Conservation (phyloP, 2,888 invertebrate species). For the Gnatocerus cornutus region DNA sequence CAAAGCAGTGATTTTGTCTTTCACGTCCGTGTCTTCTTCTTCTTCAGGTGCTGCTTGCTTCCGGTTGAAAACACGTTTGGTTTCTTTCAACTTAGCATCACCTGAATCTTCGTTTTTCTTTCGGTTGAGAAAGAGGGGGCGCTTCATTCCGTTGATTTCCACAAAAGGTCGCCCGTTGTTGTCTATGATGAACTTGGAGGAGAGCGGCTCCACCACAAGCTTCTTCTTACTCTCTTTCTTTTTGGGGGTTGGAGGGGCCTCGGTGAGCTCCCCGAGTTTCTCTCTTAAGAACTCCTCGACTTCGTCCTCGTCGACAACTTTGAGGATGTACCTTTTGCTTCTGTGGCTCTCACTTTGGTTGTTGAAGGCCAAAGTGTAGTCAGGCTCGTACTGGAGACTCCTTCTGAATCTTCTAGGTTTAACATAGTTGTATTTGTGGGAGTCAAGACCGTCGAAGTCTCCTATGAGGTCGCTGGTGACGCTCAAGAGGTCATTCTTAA, state of each 20-base stretch:
- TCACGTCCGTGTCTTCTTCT: constrained; percentile 47
- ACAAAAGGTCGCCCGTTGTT: constrained; percentile 64
- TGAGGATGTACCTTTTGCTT: constrained; percentile 1
- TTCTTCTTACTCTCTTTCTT: constrained; percentile 47
- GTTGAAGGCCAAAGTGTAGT: constrained; percentile 50
- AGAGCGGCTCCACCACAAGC: constrained; percentile 56
- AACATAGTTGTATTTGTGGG: constrained; percentile 34
- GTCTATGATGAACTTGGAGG: constrained; percentile 64
- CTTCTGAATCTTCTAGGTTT: constrained; percentile 52
- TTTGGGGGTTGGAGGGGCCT: constrained; percentile 23
- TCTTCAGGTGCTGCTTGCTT: constrained; percentile 15
- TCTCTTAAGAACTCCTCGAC: constrained; percentile 60
- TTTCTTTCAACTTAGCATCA: too few species aligned
- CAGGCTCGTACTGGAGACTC: constrained; percentile 49
- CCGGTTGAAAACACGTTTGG: background rate
- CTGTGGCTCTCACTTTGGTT: constrained; percentile 20
- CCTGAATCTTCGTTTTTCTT: background rate
- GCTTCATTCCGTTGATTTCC: constrained; percentile 63
- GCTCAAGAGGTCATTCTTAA: constrained; percentile 63
- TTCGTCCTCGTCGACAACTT: constrained; percentile 63
- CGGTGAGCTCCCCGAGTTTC: constrained; percentile 58
- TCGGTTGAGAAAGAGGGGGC: constrained; percentile 55
- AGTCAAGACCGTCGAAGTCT: constrained; percentile 57
- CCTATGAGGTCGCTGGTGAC: constrained; percentile 64
- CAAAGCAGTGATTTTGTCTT: constrained; percentile 60